These are phyloP conservation scores for Macrobrachium rosenbergii DNA, from an alignment of 1,140 invertebrate species.

Conservation along the genomic window DNA sequence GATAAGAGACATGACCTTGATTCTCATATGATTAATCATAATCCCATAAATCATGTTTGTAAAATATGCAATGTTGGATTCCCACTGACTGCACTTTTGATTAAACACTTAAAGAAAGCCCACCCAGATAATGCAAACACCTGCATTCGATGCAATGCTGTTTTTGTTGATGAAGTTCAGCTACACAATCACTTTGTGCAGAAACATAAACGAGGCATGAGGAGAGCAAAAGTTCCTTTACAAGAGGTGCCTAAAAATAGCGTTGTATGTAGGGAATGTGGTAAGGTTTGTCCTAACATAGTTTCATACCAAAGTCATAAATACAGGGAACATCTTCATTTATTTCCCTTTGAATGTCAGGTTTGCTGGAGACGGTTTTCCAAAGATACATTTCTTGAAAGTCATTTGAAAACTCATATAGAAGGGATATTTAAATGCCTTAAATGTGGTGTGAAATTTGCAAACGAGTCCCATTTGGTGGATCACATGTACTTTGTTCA, in stretches of 20 bases:
- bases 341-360: constrained; percentile 54
- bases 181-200: constrained; percentile 42
- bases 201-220: constrained; percentile 51
- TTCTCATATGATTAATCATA: constrained; percentile 54
- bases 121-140: constrained; percentile 55
- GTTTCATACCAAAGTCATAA: constrained; percentile 55
- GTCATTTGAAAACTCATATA: constrained; percentile 52
- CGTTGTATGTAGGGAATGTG: constrained; percentile 55
- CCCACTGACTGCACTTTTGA: constrained; percentile 36
- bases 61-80: constrained; percentile 51
- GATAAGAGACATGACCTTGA: constrained; percentile 53
- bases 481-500: constrained; percentile 62
- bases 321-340: constrained; percentile 56
- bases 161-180: constrained; percentile 51
- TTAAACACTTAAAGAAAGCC: constrained; percentile 48
- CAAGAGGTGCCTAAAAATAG: constrained; percentile 24
- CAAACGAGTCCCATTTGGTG: constrained; percentile 47
- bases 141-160: constrained; percentile 48
- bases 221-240: constrained; percentile 29
- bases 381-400: constrained; percentile 43
- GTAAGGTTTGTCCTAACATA: constrained; percentile 50
- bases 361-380: constrained; percentile 50
- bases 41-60: constrained; percentile 39
- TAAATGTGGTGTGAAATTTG: constrained; percentile 54
- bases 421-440: constrained; percentile 45